These are phyloP conservation scores for Norana najaformis DNA, from an alignment of 2,888 invertebrate species.

Conservation along the genomic window DNA sequence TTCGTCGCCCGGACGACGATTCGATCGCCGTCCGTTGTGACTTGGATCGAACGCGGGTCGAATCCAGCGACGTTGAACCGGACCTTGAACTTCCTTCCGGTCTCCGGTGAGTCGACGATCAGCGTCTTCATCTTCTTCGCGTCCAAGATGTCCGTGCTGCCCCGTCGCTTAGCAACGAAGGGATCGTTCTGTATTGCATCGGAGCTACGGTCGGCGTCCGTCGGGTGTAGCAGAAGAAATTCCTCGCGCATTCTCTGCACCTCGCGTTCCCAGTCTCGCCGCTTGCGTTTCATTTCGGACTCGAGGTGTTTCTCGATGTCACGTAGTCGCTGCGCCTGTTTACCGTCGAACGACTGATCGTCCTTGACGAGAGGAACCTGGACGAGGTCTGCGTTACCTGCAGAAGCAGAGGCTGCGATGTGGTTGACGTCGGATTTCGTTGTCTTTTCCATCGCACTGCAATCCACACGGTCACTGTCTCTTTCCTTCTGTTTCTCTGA, in stretches of 20 bases:
- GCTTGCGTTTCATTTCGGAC: constrained; percentile 43
- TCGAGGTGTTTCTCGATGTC: constrained; percentile 45
- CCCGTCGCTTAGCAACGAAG: constrained; percentile 42
- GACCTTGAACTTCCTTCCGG: constrained; percentile 42
- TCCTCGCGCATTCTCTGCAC: constrained; percentile 46
- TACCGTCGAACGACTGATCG: constrained; percentile 40
- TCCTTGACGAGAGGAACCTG: constrained; percentile 43
- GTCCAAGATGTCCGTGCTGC: constrained; percentile 46
- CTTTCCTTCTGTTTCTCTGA: neutral
- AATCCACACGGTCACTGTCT: neutral
- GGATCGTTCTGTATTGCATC: constrained; percentile 41
- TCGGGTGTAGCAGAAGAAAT: constrained; percentile 43
- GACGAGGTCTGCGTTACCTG: neutral
- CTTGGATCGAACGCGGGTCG: constrained; percentile 34
- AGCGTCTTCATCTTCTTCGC: constrained; percentile 44
- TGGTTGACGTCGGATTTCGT: neutral
- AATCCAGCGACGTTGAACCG: constrained; percentile 41
- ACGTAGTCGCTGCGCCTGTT: constrained; percentile 39
- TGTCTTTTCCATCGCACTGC: neutral
- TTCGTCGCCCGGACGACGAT: constrained; percentile 39
- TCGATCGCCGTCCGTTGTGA: constrained; percentile 39
- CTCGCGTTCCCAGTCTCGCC: constrained; percentile 45
- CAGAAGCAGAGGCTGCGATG: neutral
- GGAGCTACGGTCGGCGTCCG: constrained; percentile 38
- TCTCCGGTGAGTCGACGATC: constrained; percentile 45